Base-by-base conservation (phyloP, 2,888 invertebrate genomes). In the Smittia aterrima region DNA sequence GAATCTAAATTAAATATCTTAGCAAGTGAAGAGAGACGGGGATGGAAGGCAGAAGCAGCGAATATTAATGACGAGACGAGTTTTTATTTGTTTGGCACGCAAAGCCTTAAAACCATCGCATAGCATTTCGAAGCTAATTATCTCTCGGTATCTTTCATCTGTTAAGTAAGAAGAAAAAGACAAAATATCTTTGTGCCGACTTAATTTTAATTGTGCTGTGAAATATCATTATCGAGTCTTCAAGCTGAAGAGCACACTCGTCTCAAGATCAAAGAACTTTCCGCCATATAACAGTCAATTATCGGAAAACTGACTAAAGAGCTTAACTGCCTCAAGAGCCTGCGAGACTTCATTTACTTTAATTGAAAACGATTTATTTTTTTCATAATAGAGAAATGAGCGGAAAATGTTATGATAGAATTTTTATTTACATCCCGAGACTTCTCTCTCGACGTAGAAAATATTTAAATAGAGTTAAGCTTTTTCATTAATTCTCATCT, bases 291-390 rank as follows among this genome's bases (percentile, higher is more conserved):
- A 67, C 67, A 67, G 67, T 67, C 67, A 67, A 67, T 67, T 67
- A 67, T 40, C 38, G 20, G 38, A 16, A 67, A 67, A 67, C 27
- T 67, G 67, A 67, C 67, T 67, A 9, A 22, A 40, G 22, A 67
- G 67, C 67, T 67, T 67, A 20, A 13, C 22, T 58, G 22, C 58
- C 22, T 58, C 18, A 2, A 18, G n/a, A 47, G 47, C n/a, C 16
- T 7, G 58, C 20, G 58, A 22, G 58, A 58, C 64, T 64, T 64
- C 64, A 64, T 27, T n/a, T 64, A 24, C 22, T 64, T 27, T 20
- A 27, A 27, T 64, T 64, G 18, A 22, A 58, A 58, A 3, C 22
- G n/a, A 27, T 64, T 58, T 64, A 64, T 27, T 27, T 64, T n/a
- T n/a, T 64, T 27, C 16, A 24, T 24, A 64, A 27, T n/a, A 27